Evolutionary conservation across 2,888 invertebrate species (phyloP).

Genomic region (Orthonevra nobilis): DNA sequence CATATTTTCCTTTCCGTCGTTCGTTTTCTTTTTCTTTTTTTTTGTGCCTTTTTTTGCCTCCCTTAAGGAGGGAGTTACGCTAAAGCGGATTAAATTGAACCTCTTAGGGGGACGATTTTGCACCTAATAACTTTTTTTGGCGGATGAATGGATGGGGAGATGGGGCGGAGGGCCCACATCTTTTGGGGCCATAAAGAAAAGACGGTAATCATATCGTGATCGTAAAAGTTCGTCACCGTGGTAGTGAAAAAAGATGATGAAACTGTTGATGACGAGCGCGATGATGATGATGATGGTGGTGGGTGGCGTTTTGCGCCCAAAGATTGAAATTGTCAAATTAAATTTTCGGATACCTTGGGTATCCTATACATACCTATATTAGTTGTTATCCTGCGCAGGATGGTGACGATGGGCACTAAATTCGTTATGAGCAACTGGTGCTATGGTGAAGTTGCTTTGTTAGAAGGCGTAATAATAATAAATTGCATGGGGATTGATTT

Average conservation of each 20-base stretch:
- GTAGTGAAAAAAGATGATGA: constrained; percentile 27
- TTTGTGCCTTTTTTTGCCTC: constrained; percentile 1
- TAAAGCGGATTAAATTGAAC: constrained; percentile 62
- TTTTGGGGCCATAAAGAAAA: constrained; percentile 23
- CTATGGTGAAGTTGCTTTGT: constrained; percentile 12
- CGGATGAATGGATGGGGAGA: background rate
- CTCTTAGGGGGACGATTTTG: constrained; percentile 61
- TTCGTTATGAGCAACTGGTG: constrained; percentile 20
- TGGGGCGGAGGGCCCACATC: constrained; percentile 21
- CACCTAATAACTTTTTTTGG: constrained; percentile 51
- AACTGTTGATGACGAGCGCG: background rate
- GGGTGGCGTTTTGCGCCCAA: constrained; percentile 3
- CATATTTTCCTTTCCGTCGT: background rate
- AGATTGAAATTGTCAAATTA: constrained; percentile 50
- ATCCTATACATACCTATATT: constrained; percentile 36
- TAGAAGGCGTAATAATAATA: too few species aligned
- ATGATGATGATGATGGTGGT: background rate
- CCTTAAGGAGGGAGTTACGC: constrained; percentile 38
- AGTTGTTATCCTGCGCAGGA: constrained; percentile 5
- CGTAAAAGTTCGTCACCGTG: constrained; percentile 52
- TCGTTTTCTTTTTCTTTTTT: background rate
- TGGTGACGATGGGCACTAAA: background rate
- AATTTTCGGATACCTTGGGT: constrained; percentile 29
- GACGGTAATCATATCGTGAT: constrained; percentile 55
- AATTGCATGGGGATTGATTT: background rate